Evolutionary conservation across 2,113 vertebrate species (phyloP), one percentile per base, ranked within the genome.

Genomic region (Panthera leo): DNA sequence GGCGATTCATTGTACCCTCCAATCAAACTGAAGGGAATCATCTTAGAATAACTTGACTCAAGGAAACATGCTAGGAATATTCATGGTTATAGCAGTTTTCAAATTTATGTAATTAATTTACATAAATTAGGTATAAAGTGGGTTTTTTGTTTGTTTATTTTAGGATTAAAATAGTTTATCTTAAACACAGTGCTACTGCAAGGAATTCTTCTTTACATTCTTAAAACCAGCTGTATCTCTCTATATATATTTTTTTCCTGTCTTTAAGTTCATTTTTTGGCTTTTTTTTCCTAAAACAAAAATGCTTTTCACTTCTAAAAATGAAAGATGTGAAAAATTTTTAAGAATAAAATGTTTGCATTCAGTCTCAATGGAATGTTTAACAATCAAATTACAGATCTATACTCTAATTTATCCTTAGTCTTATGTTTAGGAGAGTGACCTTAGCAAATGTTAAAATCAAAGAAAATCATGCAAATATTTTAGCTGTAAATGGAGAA

Each of bases 161-260:
- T 51, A 87, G 95, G 95, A n/a, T 96, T 97, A 92, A 96, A 94
- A 95, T n/a, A 5, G 10, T 95, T 88, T 87, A 0, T 27, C 58
- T 96, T 4, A 82, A 73, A n/a, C 11, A 91, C 55, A 76, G 12
- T 48, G 19, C 34, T 83, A 45, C 94, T 97, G 51, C 15, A 96
- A 95, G 31, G 0, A 86, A 27, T 1, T 76, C 1, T 3, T 19
- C 12, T 68, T 93, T n/a, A 65, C 9, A 2, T 8, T 1, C 58
- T 97, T 94, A 75, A 0, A 7, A 2, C 96, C 53, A 88, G 73
- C 63, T n/a, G 51, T 73, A 63, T 29, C 45, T 45, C 45, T 45
- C 45, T 45, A 5, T 27, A 8, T 61, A 58, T 55, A 7, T 58
- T 61, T 70, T 90, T 7, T 96, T 91, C 58, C 29, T 63, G 18